These are phyloP conservation scores for Lophotriccus pileatus DNA, from an alignment of 2,797 vertebrate genomes.

Conservation along the genomic window DNA sequence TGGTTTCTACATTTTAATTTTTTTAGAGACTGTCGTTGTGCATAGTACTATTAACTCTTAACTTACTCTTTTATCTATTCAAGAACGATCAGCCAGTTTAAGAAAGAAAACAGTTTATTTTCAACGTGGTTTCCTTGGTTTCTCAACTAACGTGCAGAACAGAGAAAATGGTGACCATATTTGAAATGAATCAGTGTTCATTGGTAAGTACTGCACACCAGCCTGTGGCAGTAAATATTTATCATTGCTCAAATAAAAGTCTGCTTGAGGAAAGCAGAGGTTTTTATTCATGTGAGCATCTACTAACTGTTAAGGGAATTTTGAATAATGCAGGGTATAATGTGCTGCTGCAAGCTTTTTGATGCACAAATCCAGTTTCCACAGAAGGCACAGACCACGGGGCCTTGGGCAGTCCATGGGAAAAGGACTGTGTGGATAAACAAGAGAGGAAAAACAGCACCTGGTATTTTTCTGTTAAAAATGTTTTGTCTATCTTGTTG, in stretches of 20 bases:
- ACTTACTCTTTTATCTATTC: background rate
- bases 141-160: background rate
- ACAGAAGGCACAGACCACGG: too few species aligned
- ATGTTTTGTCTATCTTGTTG: too few species aligned
- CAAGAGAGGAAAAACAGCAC: too few species aligned
- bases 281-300: constrained; percentile 31
- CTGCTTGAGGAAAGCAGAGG: background rate
- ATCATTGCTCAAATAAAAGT: background rate
- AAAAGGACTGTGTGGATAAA: too few species aligned
- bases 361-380: too few species aligned
- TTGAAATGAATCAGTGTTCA: background rate
- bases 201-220: background rate
- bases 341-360: too few species aligned
- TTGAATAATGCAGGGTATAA: too few species aligned
- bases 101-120: background rate
- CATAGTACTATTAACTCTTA: background rate
- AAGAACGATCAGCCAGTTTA: background rate
- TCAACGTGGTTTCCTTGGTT: background rate
- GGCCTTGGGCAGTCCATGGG: too few species aligned
- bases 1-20: background rate
- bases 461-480: too few species aligned
- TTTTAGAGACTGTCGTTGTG: background rate
- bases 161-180: background rate
- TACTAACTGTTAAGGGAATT: too few species aligned
- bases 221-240: constrained; percentile 5